Evolutionary conservation across 2,888 invertebrate species (phyloP), one percentile per base, ranked within the genome.

Genomic region (Diabrotica balteata): DNA sequence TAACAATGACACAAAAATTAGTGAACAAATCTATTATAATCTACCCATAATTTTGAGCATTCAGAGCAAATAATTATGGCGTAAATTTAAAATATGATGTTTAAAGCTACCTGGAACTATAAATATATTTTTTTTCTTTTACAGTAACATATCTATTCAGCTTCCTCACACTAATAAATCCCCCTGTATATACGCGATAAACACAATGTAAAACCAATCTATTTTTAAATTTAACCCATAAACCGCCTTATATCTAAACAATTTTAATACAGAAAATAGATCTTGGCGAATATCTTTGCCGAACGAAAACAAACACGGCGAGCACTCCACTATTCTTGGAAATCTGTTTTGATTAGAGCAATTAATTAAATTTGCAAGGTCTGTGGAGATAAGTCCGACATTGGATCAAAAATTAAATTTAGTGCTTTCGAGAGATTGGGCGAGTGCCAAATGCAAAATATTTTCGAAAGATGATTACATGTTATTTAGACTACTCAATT

Each of bases 341-440:
- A 57, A 44, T 57, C 17, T 57, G 55, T 57, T 57, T 57, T 57
- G 43, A 45, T 57, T 57, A 17, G 45, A 57, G 44, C 55, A n/a
- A 57, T 57, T 57, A 57, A 57, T 57, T 57, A 45, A 57, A 57
- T 45, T 57, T 11, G 45, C 55, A 57, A 45, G n/a, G 55, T 17
- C 17, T 57, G 55, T 57, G 43, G 45, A 57, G 55, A 57, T 57
- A 57, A 57, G 45, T 45, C 55, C 55, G 44, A 44, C 45, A 57
- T 57, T 57, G 55, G 55, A 57, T 11, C 55, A 44, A 57, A 57
- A n/a, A 45, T 57, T 44, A 17, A 44, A 57, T 57, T 57, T 43
- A 57, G 45, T 57, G 45, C 44, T 17, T 7, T 9, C 45, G 22
- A 2, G 11, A 8, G 11, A 44, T 57, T 57, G 55, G 55, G 45